Conservation (phyloP, 2,888 invertebrate species). For the Gonocerus acuteangulatus region DNA sequence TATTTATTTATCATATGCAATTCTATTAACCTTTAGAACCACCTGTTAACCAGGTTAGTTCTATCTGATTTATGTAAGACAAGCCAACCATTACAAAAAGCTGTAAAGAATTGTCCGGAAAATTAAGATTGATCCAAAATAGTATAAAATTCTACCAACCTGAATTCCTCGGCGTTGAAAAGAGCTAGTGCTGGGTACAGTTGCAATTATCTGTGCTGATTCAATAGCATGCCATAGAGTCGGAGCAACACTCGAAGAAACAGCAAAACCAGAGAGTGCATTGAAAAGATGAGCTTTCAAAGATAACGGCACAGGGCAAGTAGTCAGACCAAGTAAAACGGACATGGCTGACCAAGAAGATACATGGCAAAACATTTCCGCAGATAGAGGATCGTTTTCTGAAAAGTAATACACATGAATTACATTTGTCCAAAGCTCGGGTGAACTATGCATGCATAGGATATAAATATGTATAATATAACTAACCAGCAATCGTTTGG, state of each 20-base stretch:
- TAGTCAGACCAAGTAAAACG: constrained; percentile 70
- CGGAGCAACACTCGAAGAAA: constrained; percentile 65
- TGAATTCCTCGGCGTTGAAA: constrained; percentile 51
- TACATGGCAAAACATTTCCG: constrained; percentile 77
- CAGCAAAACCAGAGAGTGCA: constrained; percentile 72
- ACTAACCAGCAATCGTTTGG: constrained; percentile 58
- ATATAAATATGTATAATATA: background rate
- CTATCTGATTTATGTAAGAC: too few species aligned
- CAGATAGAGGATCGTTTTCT: constrained; percentile 67
- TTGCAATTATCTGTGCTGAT: constrained; percentile 68
- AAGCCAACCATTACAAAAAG: too few species aligned
- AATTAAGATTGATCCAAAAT: too few species aligned
- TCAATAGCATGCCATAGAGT: constrained; percentile 81
- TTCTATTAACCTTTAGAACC: too few species aligned
- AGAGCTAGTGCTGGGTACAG: constrained; percentile 55
- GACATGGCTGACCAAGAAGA: constrained; percentile 79
- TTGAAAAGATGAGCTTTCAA: constrained; percentile 77
- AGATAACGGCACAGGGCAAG: constrained; percentile 76
- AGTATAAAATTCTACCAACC: constrained; percentile 32
- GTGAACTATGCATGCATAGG: background rate
- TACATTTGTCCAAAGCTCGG: background rate
- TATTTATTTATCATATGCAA: too few species aligned
- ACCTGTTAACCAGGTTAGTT: too few species aligned
- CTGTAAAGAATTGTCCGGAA: too few species aligned
- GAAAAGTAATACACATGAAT: constrained; percentile 32